Conservation (phyloP, 2,888 invertebrate genomes). For the Fragum whitleyi region DNA sequence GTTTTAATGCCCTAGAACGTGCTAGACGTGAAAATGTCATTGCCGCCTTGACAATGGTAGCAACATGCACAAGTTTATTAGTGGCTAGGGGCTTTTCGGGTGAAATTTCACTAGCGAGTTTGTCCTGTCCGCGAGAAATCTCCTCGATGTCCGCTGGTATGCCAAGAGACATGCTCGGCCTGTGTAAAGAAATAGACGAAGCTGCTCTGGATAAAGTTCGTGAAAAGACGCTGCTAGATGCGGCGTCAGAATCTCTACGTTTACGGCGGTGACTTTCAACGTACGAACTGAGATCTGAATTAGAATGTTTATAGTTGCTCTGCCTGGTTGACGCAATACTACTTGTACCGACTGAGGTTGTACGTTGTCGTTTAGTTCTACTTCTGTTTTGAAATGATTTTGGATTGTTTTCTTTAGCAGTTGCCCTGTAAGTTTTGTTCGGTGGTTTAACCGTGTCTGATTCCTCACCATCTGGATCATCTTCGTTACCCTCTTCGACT, state of each 20-base stretch:
- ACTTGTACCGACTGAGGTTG: conserved; percentile 18
- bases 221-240: conserved; percentile 49
- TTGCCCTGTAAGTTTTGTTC: background rate
- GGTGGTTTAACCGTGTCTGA: background rate
- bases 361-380: conserved; percentile 30
- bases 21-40: conserved; percentile 69
- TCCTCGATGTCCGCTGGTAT: conserved; percentile 62
- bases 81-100: conserved; percentile 57
- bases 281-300: conserved; percentile 58
- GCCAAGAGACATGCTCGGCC: conserved; percentile 51
- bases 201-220: conserved; percentile 47
- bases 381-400: conserved; percentile 32
- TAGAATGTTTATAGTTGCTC: conserved; percentile 47
- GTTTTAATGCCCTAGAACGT: conserved; percentile 59
- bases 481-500: conserved; percentile 57
- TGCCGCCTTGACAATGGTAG: conserved; percentile 67
- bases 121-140: conserved; percentile 53
- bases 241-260: conserved; percentile 50
- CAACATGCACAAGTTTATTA: conserved; percentile 62
- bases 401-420: background rate
- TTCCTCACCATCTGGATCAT: conserved; percentile 27
- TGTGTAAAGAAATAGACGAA: conserved; percentile 54
- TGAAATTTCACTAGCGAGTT: conserved; percentile 54
- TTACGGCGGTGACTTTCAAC: conserved; percentile 49
- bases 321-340: conserved; percentile 8